Conservation (phyloP, 2,888 invertebrate species). For the Dusona sp. region DNA sequence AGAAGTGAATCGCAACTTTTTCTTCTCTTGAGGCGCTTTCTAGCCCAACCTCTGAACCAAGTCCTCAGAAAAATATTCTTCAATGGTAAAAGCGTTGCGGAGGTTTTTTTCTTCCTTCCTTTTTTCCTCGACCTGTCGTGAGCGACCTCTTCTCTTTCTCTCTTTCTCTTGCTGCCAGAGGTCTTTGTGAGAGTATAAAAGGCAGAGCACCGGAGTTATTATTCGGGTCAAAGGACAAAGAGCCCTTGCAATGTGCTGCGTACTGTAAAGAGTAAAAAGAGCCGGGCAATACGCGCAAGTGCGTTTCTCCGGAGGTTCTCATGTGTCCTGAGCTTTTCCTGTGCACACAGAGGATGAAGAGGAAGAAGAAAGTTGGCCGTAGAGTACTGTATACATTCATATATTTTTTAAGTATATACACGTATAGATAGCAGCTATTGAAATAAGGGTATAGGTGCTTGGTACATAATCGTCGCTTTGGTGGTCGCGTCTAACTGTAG, state of each 20-base stretch:
- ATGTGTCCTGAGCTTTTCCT: conserved; percentile 19
- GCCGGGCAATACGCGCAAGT: conserved; percentile 66
- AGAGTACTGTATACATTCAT: conserved; percentile 8
- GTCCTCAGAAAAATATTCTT: conserved; percentile 65
- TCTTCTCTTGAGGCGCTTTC: conserved; percentile 39
- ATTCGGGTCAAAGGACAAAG: conserved; percentile 68
- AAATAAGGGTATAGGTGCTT: conserved; percentile 7
- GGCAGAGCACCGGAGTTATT: conserved; percentile 67
- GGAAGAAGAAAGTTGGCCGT: conserved; percentile 63
- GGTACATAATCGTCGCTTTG: conserved; percentile 26
- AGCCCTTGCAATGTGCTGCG: conserved; percentile 59
- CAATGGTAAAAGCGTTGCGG: conserved; percentile 61
- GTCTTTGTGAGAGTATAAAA: conserved; percentile 65
- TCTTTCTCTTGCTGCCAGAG: conserved; percentile 29
- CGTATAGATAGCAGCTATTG: background rate
- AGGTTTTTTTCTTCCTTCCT: conserved; percentile 27
- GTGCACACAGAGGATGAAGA: conserved; percentile 4
- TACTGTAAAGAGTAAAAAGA: conserved; percentile 41
- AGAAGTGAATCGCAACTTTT: conserved; percentile 55
- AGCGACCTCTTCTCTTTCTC: conserved; percentile 22
- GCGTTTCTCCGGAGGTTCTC: conserved; percentile 58
- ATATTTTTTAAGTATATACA: background rate
- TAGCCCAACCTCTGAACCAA: conserved; percentile 11
- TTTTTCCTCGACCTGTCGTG: conserved; percentile 48
- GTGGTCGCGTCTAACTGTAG: conserved; percentile 23